Evolutionary conservation across 1,140 invertebrate genomes (phyloP), one percentile per base, ranked within the genome.

Genomic region (Mizuhopecten yessoensis): DNA sequence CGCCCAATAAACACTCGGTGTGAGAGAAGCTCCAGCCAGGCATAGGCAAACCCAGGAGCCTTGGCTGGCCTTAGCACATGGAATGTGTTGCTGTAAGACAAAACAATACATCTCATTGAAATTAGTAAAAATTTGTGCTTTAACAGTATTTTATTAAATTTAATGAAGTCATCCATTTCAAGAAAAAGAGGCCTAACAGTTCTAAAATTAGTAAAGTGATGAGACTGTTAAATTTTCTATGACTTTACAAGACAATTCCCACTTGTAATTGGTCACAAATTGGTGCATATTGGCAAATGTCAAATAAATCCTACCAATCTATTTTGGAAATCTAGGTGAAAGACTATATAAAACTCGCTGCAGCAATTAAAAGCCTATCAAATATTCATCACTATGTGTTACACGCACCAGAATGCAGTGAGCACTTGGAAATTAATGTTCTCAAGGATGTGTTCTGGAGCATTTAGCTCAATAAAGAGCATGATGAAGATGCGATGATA

Each of bases 401-500:
- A 57, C 13, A 90, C 95, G 95, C 95, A 97, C 96, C 97, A 97
- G 94, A 97, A 97, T 87, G 97, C 96, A 87, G 97, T 97, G 1
- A 97, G 94, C 42, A 97, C 96, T 96, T 99, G 98, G 95, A 98
- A 98, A 95, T 98, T 99, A 92, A 99, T 98, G 87, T 98, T 98
- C 96, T 99, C 99, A 33, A 99, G 97, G 36, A 99, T 98, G 0
- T 98, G 98, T 96, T 99, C 99, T 2, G 98, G 98, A 88, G 98
- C 98, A 96, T 99, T 99, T 89, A 99, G 97, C 95, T 99, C 99
- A 86, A 99, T 97, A 96, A 99, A 99, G 0, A 99, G 97, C 97
- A 99, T 99, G 86, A 99, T 98, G 90, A 99, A 98, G 91, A 99
- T 98, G 34, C 99, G 97, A 95, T 99, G 99, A 97, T 99, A 99